Conservation (phyloP, 2,113 vertebrate species). For the Ameiurus melas region DNA sequence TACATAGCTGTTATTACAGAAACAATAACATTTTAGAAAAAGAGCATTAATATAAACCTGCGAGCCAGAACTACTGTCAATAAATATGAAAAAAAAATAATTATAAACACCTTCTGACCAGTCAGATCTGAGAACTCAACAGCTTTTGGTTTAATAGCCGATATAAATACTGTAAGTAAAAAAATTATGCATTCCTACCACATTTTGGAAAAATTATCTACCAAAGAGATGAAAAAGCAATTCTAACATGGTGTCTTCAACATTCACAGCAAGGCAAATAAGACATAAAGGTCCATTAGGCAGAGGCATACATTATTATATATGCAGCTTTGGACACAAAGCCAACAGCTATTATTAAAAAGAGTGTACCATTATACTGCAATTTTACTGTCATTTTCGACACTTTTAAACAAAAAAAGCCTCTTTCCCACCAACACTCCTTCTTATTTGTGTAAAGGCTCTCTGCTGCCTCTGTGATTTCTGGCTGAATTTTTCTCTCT, state of each 20-base stretch:
- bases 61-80: background rate
- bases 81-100: background rate
- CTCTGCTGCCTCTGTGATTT: slow-evolving; percentile 22
- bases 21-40: background rate
- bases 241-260: background rate
- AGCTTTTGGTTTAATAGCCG: background rate
- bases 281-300: slow-evolving; percentile 20
- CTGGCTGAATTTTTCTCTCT: slow-evolving; percentile 58
- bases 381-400: slow-evolving; percentile 44
- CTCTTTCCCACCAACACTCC: slow-evolving; percentile 15
- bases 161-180: slow-evolving; percentile 7
- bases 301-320: slow-evolving; percentile 27
- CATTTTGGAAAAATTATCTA: background rate
- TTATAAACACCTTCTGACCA: background rate
- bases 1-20: background rate
- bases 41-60: background rate
- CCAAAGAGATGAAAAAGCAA: background rate
- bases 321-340: slow-evolving; percentile 28
- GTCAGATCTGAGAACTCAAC: background rate
- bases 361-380: slow-evolving; percentile 39
- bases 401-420: slow-evolving; percentile 35
- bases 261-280: slow-evolving; percentile 27
- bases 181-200: background rate
- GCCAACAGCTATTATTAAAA: slow-evolving; percentile 43
- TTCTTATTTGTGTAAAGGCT: background rate